phyloP scores from a whole-genome alignment of 2,113 vertebrate species.

The Pteropus alecto region DNA sequence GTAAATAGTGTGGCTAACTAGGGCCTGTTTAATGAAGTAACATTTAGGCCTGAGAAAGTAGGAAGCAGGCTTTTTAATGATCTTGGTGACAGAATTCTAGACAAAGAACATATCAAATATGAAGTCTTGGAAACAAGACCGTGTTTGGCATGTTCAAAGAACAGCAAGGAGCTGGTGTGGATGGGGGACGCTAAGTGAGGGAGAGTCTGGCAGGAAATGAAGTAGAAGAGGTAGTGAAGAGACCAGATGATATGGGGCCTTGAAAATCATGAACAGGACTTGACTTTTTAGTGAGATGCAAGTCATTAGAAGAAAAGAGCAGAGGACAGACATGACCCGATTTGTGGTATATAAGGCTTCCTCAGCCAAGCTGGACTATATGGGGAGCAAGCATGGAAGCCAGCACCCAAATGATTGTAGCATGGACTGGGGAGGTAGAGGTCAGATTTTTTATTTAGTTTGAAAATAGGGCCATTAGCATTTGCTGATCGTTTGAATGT shows the following conservation, averaged over 20 bases:
- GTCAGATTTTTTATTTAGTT: background rate
- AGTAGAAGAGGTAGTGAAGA: background rate
- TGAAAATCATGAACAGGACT: background rate
- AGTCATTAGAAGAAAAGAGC: background rate
- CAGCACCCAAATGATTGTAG: background rate
- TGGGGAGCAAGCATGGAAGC: background rate
- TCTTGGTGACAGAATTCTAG: background rate
- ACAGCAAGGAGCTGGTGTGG: background rate
- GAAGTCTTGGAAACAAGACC: background rate
- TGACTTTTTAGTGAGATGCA: background rate
- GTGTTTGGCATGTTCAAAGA: background rate
- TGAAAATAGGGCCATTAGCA: background rate
- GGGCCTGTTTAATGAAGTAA: background rate
- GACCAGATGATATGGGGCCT: background rate
- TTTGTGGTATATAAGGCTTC: background rate
- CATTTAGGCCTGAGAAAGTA: background rate
- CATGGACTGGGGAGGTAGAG: background rate
- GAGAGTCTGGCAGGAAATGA: background rate
- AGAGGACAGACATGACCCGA: background rate
- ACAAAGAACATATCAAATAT: background rate
- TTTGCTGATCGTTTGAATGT: background rate
- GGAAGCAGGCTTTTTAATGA: background rate
- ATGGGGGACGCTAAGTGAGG: background rate
- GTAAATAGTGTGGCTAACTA: background rate
- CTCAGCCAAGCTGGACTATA: background rate